phyloP scores from a whole-genome alignment of 2,113 vertebrate species.

The Suricata suricatta region DNA sequence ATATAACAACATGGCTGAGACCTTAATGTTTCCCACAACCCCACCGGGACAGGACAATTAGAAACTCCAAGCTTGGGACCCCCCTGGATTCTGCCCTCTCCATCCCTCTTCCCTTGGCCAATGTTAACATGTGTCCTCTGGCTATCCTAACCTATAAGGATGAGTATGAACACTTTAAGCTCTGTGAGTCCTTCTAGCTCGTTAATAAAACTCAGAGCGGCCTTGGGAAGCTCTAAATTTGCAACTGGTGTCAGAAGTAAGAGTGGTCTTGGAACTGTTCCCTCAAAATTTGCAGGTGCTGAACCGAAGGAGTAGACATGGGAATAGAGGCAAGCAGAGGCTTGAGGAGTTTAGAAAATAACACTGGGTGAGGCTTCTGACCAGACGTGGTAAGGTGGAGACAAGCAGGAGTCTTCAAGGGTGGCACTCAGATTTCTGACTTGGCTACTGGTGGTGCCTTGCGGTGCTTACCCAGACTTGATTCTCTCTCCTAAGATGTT shows the following conservation, averaged over 20 bases:
- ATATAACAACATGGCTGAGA: background rate
- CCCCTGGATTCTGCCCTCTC: fast-evolving
- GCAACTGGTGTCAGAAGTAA: background rate
- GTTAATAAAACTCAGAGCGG: too few species aligned
- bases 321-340: too few species aligned
- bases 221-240: background rate
- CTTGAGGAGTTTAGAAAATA: background rate
- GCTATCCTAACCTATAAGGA: background rate
- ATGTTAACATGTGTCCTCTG: background rate
- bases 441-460: background rate
- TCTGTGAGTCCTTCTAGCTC: background rate
- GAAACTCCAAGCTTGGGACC: fast-evolving
- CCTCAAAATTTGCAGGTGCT: background rate
- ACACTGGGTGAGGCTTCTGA: background rate
- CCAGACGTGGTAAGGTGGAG: too few species aligned
- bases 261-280: too few species aligned
- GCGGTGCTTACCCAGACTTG: background rate
- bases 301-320: background rate
- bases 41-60: background rate
- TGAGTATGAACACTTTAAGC: background rate
- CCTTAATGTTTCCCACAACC: background rate
- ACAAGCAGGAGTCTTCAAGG: background rate
- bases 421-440: background rate
- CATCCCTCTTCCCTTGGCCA: background rate
- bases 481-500: background rate